These are phyloP conservation scores for Cynoglossus semilaevis DNA, from an alignment of 2,113 vertebrate genomes.

Conservation along the genomic window DNA sequence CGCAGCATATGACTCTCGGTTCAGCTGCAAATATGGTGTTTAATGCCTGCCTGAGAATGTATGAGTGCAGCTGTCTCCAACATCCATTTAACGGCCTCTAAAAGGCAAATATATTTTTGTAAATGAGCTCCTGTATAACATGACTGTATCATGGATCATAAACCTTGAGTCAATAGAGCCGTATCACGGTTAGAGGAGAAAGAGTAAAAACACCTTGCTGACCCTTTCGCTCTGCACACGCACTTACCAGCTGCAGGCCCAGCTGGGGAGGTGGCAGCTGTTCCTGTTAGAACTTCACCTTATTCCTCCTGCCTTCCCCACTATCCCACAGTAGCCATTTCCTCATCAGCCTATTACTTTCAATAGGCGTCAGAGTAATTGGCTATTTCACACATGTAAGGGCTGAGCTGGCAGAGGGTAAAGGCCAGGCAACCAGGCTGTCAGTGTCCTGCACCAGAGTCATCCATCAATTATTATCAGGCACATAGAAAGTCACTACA, in stretches of 20 bases:
- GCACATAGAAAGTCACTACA: conserved; percentile 78
- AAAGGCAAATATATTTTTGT: conserved; percentile 91
- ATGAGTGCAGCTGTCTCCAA: conserved; percentile 85
- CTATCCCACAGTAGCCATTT: conserved; percentile 89
- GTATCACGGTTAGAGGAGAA: conserved; percentile 71
- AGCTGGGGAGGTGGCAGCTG: conserved; percentile 79
- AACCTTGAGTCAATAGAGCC: conserved; percentile 94
- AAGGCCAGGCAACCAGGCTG: conserved; percentile 91
- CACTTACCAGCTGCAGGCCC: conserved; percentile 17
- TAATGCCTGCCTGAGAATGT: conserved; percentile 89
- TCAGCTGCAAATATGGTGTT: conserved; percentile 85
- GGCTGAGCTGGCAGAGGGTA: conserved; percentile 92
- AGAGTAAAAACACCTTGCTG: conserved; percentile 75
- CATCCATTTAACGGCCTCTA: conserved; percentile 95
- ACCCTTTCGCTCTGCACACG: conserved; percentile 22
- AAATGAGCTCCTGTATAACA: conserved; percentile 93
- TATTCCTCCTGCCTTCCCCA: conserved; percentile 69
- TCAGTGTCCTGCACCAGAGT: conserved; percentile 80
- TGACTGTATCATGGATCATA: conserved; percentile 91
- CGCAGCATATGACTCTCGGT: conserved; percentile 85
- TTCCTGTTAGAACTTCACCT: conserved; percentile 84
- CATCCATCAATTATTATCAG: conserved; percentile 98
- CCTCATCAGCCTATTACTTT: conserved; percentile 94
- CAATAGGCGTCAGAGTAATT: conserved; percentile 92
- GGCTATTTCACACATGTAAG: conserved; percentile 99